Percentiles rank a stretch among this genome's conserved stretches.
phyloP scores from a whole-genome alignment of 2,113 vertebrate genomes.

The Antidorcas marsupialis region DNA sequence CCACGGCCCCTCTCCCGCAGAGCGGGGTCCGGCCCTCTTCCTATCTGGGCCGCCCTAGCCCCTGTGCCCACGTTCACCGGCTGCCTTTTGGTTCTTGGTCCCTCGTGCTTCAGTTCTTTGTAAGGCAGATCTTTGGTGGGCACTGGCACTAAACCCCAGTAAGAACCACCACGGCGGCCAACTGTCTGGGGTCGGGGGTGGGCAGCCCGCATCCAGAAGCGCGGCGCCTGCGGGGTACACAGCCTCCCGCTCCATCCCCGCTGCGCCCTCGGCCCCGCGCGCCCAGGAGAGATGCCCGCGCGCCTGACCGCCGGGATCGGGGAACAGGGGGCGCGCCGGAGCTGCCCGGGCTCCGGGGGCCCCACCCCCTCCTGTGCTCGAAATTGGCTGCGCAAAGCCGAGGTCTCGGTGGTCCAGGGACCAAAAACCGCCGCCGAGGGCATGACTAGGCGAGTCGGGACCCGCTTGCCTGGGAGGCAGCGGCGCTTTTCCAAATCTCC shows the following conservation, averaged over 20 bases:
- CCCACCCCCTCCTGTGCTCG: constrained; percentile 92
- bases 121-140: background rate
- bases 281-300: background rate
- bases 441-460: constrained; percentile 76
- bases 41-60: background rate
- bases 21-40: background rate
- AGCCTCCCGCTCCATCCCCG: background rate
- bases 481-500: constrained; percentile 76
- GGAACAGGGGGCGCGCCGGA: background rate
- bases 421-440: constrained; percentile 74
- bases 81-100: background rate
- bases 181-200: background rate
- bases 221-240: background rate
- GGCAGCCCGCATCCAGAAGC: constrained; percentile 76
- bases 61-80: background rate
- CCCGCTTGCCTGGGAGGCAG: constrained; percentile 74
- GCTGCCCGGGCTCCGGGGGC: constrained; percentile 77
- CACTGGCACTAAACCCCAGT: background rate
- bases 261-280: background rate
- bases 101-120: background rate
- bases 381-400: constrained; percentile 86
- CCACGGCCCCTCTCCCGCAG: background rate
- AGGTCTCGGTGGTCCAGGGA: constrained; percentile 78
- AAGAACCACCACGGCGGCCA: fast-evolving
- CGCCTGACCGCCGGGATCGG: background rate